Evolutionary conservation across 1,140 invertebrate genomes (phyloP).

Genomic region (Eciton burchellii): DNA sequence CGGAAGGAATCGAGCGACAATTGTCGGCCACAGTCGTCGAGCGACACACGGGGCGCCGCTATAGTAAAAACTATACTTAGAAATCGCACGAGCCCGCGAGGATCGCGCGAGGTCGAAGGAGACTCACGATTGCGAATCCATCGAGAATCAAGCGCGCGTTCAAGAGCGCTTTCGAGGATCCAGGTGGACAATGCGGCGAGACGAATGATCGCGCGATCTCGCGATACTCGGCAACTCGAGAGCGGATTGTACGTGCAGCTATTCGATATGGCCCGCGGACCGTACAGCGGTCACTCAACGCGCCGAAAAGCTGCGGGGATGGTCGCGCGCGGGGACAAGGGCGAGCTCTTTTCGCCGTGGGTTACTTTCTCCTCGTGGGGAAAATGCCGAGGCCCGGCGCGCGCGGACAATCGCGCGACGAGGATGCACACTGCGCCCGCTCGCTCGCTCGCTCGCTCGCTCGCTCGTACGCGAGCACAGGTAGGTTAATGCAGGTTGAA

Average conservation of each 20-base stretch:
- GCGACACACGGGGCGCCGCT: neutral
- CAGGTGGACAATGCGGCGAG: too few relatives aligned
- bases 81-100: neutral
- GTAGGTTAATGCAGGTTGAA: slow-evolving; percentile 48
- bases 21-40: neutral
- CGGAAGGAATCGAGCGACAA: neutral
- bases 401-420: slow-evolving; percentile 46
- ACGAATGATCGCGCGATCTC: neutral
- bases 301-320: slow-evolving; percentile 27
- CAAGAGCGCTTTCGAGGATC: too few relatives aligned
- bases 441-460: slow-evolving; percentile 13
- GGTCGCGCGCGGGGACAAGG: slow-evolving; percentile 22
- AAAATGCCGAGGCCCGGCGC: slow-evolving; percentile 16
- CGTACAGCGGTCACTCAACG: slow-evolving; percentile 44
- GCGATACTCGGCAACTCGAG: neutral
- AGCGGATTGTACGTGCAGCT: neutral
- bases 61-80: neutral
- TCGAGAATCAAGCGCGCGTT: too few relatives aligned
- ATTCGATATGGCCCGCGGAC: slow-evolving; percentile 8
- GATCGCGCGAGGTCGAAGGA: neutral
- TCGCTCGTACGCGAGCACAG: neutral
- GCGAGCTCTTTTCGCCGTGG: neutral
- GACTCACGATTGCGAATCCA: too few relatives aligned
- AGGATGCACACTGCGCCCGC: neutral
- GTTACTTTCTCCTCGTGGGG: slow-evolving; percentile 47